Evolutionary conservation across 2,888 invertebrate species (phyloP), one percentile per base, ranked within the genome.

Genomic region (Rhogogaster chlorosoma): DNA sequence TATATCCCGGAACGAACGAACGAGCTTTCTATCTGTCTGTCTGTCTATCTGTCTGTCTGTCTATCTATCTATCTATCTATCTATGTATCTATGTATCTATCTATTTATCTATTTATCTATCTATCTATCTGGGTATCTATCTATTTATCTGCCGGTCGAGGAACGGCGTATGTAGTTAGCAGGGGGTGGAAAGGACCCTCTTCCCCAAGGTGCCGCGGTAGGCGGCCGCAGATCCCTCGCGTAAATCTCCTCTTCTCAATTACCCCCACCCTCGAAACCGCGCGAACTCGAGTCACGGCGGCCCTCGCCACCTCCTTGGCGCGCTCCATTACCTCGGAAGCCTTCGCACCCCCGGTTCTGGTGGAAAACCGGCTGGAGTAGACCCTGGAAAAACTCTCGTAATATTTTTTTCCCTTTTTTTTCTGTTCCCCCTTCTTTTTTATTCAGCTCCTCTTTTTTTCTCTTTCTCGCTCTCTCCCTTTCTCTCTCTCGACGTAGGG

Each of bases 201-300:
- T 49, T 83, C 83, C 83, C 83, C 83, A 42, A 61, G 80, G 80
- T 80, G 83, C 67, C 67, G 29, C 67, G 83, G 67, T 64, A 67
- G 83, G 80, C 70, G 64, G 83, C 67, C 83, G 70, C 83, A 83
- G 83, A 83, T 83, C 83, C 83, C 83, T 67, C 83, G 89, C 92
- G 93, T 93, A 92, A 93, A 93, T 93, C 92, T 93, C 91, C 92
- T 91, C 92, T 93, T 93, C 93, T 92, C 93, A 93, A 93, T 93
- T 93, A 93, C 93, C 93, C 90, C 89, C 86, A 78, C 70, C 78
- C 84, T 70, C 36, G 45, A 61, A 45, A 83, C 70, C 53, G 57
- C 83, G 83, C 83, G 42, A 83, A 83, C 83, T 80, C 80, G 71
- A 70, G 84, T 70, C 84, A 78, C 84, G 77, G 57, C 84, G 49